Evolutionary conservation across 2,113 vertebrate species (phyloP).

Genomic region (Tychaedon coryphoeus): DNA sequence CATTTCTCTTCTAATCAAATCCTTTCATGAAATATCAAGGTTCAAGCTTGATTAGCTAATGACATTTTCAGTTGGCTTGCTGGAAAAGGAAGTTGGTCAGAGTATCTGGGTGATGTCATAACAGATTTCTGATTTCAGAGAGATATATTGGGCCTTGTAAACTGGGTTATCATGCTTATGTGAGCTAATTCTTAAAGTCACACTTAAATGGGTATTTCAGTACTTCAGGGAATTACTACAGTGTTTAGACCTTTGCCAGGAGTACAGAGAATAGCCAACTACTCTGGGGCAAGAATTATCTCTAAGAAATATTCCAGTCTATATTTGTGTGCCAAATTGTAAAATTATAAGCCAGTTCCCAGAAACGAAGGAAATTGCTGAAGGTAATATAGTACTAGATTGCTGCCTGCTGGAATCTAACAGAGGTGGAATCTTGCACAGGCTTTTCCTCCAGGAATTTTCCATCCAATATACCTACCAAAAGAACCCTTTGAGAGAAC

Average conservation of each 20-base stretch:
- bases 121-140: conserved; percentile 7
- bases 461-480: not conserved
- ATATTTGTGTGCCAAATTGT: not conserved
- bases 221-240: not conserved
- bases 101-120: not conserved
- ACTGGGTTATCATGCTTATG: not conserved
- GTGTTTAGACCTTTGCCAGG: not conserved
- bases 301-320: not conserved
- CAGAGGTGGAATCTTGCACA: not conserved
- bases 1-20: not conserved
- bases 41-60: not conserved
- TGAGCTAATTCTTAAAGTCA: not conserved
- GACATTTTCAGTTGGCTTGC: not conserved
- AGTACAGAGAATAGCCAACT: not conserved
- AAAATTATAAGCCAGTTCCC: not conserved
- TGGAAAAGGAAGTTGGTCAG: not conserved
- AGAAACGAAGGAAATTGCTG: not conserved
- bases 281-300: not conserved
- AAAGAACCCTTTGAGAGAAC: not conserved
- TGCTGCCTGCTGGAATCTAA: not conserved
- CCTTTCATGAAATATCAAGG: not conserved
- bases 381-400: not conserved
- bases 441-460: not conserved
- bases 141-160: not conserved
- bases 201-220: not conserved